Percentiles rank a stretch among this genome's conserved stretches.
phyloP scores from a whole-genome alignment of 2,113 vertebrate species.

The Baryphthengus martii region DNA sequence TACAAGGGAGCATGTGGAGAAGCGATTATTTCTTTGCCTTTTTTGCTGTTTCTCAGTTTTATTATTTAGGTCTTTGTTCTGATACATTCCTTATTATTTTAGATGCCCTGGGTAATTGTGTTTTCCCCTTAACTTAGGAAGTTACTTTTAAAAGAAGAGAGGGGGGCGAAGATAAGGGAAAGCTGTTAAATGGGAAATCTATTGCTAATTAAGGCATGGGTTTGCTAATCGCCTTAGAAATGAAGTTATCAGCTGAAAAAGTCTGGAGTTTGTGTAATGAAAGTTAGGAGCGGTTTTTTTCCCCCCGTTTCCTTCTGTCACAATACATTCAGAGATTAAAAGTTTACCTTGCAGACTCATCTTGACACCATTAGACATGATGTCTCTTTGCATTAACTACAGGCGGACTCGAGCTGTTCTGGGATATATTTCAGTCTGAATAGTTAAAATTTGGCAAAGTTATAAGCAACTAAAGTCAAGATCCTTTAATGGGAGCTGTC shows the following conservation, averaged over 20 bases:
- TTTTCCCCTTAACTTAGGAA: not conserved
- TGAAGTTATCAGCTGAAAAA: conserved; percentile 26
- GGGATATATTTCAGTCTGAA: not conserved
- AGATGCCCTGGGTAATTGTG: not conserved
- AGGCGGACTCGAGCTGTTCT: not conserved
- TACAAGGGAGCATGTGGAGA: not conserved
- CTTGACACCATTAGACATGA: not conserved
- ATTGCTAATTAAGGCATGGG: conserved; percentile 19
- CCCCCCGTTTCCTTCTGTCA: not conserved
- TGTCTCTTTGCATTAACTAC: conserved; percentile 36
- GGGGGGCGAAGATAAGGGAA: not conserved
- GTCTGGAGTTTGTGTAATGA: not conserved
- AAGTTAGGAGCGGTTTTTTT: not conserved
- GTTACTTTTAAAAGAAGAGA: not conserved
- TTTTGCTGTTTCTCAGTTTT: not conserved
- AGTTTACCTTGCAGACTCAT: conserved; percentile 4
- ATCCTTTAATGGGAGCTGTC: not conserved
- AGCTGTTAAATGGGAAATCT: conserved; percentile 23
- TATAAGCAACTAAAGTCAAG: not conserved
- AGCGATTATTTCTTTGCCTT: not conserved
- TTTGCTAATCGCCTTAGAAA: conserved; percentile 24
- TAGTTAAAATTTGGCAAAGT: not conserved
- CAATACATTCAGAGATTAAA: not conserved
- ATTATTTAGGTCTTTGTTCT: conserved; percentile 30
- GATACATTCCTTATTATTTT: not conserved